phyloP scores from a whole-genome alignment of 2,797 vertebrate species.

The Hylomyscus alleni region DNA sequence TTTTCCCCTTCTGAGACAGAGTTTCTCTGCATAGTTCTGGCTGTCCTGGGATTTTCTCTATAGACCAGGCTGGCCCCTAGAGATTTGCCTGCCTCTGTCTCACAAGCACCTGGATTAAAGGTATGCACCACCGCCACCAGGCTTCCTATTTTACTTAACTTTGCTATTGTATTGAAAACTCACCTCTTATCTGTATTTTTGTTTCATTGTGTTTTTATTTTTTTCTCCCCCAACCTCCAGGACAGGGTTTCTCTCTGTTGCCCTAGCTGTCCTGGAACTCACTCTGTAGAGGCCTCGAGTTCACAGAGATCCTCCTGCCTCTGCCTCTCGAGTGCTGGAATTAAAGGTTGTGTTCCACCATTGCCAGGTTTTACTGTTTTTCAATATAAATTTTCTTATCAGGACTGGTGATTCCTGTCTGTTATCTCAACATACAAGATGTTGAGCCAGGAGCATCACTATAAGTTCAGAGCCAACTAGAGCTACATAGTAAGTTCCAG shows the following conservation, averaged over 20 bases:
- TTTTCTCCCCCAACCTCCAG: neutral
- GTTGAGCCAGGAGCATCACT: neutral
- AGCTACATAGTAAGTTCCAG: neutral
- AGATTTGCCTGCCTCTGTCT: too few species aligned
- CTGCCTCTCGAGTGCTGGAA: neutral
- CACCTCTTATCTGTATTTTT: neutral
- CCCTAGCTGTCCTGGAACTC: neutral
- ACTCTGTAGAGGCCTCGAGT: neutral
- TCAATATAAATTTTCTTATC: neutral
- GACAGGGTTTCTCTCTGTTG: neutral
- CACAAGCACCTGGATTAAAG: too few species aligned
- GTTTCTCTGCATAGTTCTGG: neutral
- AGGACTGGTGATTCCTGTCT: neutral
- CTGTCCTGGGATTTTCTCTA: too few species aligned
- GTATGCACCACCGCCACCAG: too few species aligned
- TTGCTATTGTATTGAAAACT: neutral
- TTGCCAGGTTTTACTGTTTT: neutral
- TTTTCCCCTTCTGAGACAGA: neutral
- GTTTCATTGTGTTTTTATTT: neutral
- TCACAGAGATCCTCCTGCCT: neutral
- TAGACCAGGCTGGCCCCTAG: too few species aligned
- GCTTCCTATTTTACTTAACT: neutral
- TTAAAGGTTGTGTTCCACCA: neutral
- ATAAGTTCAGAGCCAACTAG: neutral
- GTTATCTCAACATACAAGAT: neutral